A percentile compares a stretch with the other conserved stretches of the same genome.
phyloP scores from a whole-genome alignment of 2,797 vertebrate genomes.

The Momotus momota region DNA sequence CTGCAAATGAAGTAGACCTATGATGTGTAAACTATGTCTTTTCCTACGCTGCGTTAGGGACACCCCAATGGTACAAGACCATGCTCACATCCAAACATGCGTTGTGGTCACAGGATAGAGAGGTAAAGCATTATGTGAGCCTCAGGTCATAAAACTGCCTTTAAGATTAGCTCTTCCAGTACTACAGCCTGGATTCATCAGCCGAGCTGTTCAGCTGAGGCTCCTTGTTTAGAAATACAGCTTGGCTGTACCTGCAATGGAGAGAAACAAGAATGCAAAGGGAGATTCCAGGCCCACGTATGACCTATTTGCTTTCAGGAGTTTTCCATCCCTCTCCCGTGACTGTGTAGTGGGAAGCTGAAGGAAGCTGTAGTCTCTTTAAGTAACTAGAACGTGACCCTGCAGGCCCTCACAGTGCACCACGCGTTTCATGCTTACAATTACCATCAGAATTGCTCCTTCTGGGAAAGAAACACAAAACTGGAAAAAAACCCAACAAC shows the following conservation, averaged over 20 bases:
- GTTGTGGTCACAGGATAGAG: not conserved
- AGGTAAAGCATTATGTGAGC: not conserved
- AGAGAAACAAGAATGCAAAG: not conserved
- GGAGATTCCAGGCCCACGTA: not conserved
- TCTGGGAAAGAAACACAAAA: constrained; percentile 5
- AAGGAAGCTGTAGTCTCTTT: not conserved
- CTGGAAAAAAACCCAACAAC: not conserved
- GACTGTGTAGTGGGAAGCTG: not conserved
- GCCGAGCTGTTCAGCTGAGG: not conserved
- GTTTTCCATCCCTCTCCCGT: not conserved
- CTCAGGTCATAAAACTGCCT: not conserved
- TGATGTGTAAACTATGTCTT: not conserved
- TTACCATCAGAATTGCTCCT: constrained; percentile 10
- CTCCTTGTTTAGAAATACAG: not conserved
- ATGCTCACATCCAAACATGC: not conserved
- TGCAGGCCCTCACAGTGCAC: not conserved
- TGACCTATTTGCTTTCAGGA: not conserved
- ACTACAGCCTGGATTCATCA: not conserved
- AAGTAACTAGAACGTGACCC: not conserved
- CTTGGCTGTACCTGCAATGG: not conserved
- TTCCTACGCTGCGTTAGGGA: not conserved
- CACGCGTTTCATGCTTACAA: not conserved
- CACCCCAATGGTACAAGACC: not conserved
- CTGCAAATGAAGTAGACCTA: not conserved
- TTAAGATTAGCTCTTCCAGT: not conserved